These are phyloP conservation scores for Lypha dubia DNA, from an alignment of 2,888 invertebrate genomes.

Conservation along the genomic window DNA sequence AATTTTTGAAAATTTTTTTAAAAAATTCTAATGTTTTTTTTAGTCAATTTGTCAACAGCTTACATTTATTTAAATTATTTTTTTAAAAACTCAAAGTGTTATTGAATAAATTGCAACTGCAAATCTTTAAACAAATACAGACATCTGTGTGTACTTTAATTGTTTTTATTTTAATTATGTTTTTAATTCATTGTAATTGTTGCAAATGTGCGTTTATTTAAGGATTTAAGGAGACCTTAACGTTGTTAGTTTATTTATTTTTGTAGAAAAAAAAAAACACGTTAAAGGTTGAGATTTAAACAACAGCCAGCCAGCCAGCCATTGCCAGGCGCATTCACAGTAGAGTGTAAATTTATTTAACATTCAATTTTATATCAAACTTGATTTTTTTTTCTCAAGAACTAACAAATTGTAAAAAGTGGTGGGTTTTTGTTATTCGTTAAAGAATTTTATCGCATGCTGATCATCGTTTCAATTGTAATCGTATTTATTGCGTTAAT, in stretches of 20 bases:
- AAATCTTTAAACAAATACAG: conserved; percentile 2
- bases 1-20: too few relatives aligned
- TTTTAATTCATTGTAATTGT: not conserved
- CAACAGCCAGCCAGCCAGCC: not conserved
- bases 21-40: too few relatives aligned
- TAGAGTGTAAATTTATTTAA: not conserved
- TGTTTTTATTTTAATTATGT: conserved; percentile 9
- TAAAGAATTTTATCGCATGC: not conserved
- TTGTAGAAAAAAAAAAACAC: not conserved
- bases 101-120: not conserved
- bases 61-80: too few relatives aligned
- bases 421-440: too few relatives aligned
- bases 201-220: conserved; percentile 9
- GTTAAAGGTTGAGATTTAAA: not conserved
- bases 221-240: not conserved
- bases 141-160: conserved; percentile 21
- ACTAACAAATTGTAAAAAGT: too few relatives aligned
- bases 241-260: not conserved
- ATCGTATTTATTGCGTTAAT: not conserved
- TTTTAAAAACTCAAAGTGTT: not conserved
- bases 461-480: conserved; percentile 3
- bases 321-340: not conserved
- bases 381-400: too few relatives aligned
- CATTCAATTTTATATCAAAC: too few relatives aligned
- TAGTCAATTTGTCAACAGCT: too few relatives aligned